Conservation (phyloP, 2,797 vertebrate species). For the Phalloptychus januarius region DNA sequence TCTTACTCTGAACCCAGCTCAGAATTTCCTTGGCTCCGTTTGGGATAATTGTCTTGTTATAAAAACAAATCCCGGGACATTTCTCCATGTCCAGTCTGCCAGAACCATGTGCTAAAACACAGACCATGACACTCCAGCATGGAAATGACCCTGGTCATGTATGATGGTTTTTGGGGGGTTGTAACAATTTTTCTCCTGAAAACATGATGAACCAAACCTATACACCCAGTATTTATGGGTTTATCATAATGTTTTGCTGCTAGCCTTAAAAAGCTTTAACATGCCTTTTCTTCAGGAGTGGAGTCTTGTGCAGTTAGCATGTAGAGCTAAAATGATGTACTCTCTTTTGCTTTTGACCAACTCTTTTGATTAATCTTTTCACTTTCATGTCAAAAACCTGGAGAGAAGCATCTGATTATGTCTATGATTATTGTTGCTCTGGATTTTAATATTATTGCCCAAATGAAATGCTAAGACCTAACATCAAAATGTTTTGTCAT, state of each 20-base stretch:
- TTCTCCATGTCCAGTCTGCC: not conserved
- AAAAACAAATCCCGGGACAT: not conserved
- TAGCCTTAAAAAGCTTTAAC: not conserved
- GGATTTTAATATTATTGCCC: not conserved
- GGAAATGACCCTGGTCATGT: not conserved
- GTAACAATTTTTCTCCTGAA: not conserved
- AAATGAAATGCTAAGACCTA: not conserved
- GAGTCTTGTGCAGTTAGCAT: not conserved
- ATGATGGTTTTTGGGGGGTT: not conserved
- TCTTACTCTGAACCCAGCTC: not conserved
- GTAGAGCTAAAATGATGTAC: not conserved
- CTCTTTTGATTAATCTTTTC: not conserved
- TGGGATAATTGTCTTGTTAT: not conserved
- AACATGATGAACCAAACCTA: not conserved
- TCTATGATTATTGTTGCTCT: not conserved
- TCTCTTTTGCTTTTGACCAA: not conserved
- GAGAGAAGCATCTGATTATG: not conserved
- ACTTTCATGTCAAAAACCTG: not conserved
- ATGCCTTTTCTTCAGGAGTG: not conserved
- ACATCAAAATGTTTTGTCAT: not conserved
- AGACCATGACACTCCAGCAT: not conserved
- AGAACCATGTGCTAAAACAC: not conserved
- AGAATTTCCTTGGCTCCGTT: not conserved
- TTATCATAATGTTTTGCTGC: not conserved
- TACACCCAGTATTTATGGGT: not conserved